Conservation (phyloP, 2,888 invertebrate genomes). For the Taenaris catops region DNA sequence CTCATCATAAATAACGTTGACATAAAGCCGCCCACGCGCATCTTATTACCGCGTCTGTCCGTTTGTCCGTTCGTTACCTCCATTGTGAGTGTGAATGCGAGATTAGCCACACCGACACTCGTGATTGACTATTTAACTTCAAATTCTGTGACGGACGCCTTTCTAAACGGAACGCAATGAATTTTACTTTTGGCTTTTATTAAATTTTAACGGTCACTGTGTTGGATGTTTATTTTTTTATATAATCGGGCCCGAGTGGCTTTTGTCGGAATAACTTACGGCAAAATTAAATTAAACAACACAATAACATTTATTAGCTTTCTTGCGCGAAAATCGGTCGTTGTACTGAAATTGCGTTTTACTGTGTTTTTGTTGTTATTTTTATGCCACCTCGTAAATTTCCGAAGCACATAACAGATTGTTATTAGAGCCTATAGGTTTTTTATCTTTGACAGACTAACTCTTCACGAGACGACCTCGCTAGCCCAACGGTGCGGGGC, state of each 20-base stretch:
- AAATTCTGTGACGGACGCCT: conserved; percentile 58
- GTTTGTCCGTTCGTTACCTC: conserved; percentile 76
- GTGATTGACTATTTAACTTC: conserved; percentile 77
- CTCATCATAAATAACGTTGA: conserved; percentile 76
- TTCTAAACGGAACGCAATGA: conserved; percentile 34
- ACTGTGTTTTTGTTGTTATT: not conserved
- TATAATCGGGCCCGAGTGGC: not conserved
- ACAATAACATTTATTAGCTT: conserved; percentile 2
- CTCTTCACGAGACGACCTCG: no score
- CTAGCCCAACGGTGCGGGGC: no score
- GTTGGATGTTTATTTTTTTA: conserved; percentile 5
- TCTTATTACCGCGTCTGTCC: conserved; percentile 74
- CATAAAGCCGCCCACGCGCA: conserved; percentile 74
- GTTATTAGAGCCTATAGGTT: no score
- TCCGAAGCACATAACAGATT: no score
- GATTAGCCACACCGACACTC: conserved; percentile 72
- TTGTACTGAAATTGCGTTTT: not conserved
- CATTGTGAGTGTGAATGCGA: conserved; percentile 70
- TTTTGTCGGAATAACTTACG: conserved; percentile 7
- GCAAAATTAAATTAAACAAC: conserved; percentile 8
- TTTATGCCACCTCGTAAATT: not conserved
- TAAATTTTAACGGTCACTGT: conserved; percentile 14
- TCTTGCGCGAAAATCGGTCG: conserved; percentile 1
- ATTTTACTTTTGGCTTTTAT: conserved; percentile 12
- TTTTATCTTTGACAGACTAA: no score